phyloP scores from a whole-genome alignment of 2,888 invertebrate species.

The Tinea semifulvella region DNA sequence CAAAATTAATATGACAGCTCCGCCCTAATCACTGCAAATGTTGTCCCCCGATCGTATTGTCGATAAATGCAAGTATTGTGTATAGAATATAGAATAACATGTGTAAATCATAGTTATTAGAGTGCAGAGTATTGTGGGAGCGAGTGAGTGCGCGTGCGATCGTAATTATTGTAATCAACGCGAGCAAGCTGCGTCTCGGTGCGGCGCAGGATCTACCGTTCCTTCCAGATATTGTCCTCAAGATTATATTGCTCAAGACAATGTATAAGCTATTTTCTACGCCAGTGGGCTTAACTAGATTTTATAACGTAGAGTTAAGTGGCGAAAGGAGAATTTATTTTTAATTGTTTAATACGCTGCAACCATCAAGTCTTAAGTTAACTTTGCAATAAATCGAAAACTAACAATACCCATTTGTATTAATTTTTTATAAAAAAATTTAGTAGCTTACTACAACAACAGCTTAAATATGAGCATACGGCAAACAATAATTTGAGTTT shows the following conservation, averaged over 20 bases:
- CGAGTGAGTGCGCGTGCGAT: conserved; percentile 40
- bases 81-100: conserved; percentile 58
- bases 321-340: conserved; percentile 2
- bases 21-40: conserved; percentile 2
- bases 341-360: conserved; percentile 5
- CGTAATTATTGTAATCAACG: conserved; percentile 61
- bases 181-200: conserved; percentile 21
- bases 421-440: too few relatives aligned
- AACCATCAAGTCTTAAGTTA: too few relatives aligned
- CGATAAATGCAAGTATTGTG: conserved; percentile 48
- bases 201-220: conserved; percentile 2
- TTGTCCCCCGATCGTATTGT: conserved; percentile 33
- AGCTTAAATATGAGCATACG: too few relatives aligned
- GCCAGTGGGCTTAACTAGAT: neutral
- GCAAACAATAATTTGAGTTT: too few relatives aligned
- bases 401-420: too few relatives aligned
- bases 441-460: too few relatives aligned
- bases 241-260: too few relatives aligned
- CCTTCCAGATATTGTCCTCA: conserved; percentile 1
- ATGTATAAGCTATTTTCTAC: neutral
- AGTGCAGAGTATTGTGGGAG: conserved; percentile 35
- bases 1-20: neutral
- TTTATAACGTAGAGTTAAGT: too few relatives aligned
- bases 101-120: conserved; percentile 64
- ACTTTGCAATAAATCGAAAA: too few relatives aligned